Evolutionary conservation across 2,888 invertebrate genomes (phyloP), one percentile per base, ranked within the genome.

Genomic region (Charanyca ferruginea): DNA sequence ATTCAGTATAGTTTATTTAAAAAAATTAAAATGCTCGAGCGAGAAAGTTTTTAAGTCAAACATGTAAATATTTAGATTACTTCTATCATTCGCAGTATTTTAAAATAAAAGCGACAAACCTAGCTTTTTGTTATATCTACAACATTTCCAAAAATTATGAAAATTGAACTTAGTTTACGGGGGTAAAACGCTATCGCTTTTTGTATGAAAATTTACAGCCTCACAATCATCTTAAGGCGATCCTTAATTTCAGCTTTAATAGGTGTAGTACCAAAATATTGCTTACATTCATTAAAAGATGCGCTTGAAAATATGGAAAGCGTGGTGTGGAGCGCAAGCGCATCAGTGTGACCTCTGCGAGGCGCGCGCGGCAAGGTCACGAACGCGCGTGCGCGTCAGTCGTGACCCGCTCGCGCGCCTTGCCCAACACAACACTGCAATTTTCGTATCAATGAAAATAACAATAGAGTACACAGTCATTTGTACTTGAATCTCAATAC

Each of bases 361-460:
- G 87, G 93, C 92, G 92, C 92, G 90, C 92, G 91, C 93, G 90
- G 93, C 95, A 95, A 95, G 95, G 95, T 95, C 95, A 95, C 93
- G 95, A 95, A 92, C 95, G 93, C 94, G 94, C 95, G 94, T 94
- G 94, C 94, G 91, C 89, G 87, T 89, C 88, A 90, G 90, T 95
- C 94, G 95, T 95, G 95, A 96, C 96, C 95, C 94, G 96, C 90
- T 93, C 94, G 91, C 91, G 92, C 89, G 92, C 92, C 85, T 85
- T 81, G 73, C 64, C 86, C 80, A 87, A 87, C 75, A 53, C 73
- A 48, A 49, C 57, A 85, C 88, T 70, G 79, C 89, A 82, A 93
- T 85, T 91, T 88, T 85, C 89, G 91, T 83, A 89, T 90, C 80
- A 90, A 86, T 76, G 79, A 76, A 81, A 86, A 87, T 90, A 83